Percentiles rank a stretch among this genome's conserved stretches.
Evolutionary conservation across 2,113 vertebrate genomes (phyloP).

Genomic region (Carassius gibelio): DNA sequence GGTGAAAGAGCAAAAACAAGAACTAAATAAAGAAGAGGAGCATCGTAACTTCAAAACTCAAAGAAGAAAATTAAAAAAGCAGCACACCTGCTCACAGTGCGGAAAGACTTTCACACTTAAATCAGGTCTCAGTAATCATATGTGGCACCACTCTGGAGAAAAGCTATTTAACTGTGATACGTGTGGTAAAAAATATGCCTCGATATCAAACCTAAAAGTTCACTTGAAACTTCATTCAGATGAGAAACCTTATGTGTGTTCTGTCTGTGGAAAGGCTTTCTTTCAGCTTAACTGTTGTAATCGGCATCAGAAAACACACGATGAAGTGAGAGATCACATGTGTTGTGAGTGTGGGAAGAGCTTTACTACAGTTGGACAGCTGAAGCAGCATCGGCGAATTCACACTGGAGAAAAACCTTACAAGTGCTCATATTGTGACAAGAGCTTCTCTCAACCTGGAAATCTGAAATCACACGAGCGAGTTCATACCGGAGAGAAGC

Average conservation of each 20-base stretch:
- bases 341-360: background rate
- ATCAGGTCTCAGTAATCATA: background rate
- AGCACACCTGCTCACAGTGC: background rate
- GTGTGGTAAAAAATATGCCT: background rate
- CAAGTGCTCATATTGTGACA: conserved; percentile 7
- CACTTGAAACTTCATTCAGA: background rate
- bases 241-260: background rate
- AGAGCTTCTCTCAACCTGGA: background rate
- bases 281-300: background rate
- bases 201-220: background rate
- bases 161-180: background rate
- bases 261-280: background rate
- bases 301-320: background rate
- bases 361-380: background rate
- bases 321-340: background rate
- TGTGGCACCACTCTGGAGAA: background rate
- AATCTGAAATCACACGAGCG: conserved; percentile 11
- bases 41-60: background rate
- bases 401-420: background rate
- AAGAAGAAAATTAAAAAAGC: background rate
- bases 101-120: background rate
- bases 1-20: background rate
- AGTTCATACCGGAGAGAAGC: background rate
- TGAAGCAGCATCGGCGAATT: background rate
- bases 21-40: background rate